These are phyloP conservation scores for Lepidurus apus DNA, from an alignment of 1,140 invertebrate species.

Conservation along the genomic window DNA sequence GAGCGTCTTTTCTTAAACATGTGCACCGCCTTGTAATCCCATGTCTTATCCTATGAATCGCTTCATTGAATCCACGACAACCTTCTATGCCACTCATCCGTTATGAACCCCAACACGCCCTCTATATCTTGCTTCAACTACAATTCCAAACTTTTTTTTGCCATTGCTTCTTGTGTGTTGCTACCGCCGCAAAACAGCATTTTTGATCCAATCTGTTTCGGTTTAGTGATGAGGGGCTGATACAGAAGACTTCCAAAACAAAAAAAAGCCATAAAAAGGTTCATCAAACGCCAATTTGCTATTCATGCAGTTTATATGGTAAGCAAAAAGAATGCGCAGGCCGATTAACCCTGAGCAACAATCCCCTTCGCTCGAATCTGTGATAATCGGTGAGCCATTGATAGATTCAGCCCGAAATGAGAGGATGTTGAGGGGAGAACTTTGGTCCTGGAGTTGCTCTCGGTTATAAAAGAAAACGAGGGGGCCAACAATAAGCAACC, in stretches of 20 bases:
- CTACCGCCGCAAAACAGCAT: neutral
- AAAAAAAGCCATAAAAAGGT: neutral
- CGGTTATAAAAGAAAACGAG: neutral
- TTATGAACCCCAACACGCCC: constrained; percentile 13
- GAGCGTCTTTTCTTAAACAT: constrained; percentile 14
- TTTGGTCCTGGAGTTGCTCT: constrained; percentile 12
- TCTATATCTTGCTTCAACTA: neutral
- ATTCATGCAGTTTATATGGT: neutral
- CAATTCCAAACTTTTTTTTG: neutral
- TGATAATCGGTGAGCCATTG: constrained; percentile 21
- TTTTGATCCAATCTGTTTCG: constrained; percentile 19
- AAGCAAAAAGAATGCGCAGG: neutral
- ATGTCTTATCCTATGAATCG: constrained; percentile 19
- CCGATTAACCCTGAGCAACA: constrained; percentile 13
- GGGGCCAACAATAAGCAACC: constrained; percentile 17
- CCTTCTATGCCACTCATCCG: constrained; percentile 21
- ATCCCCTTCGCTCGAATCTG: constrained; percentile 9
- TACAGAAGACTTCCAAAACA: neutral
- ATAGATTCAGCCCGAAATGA: neutral
- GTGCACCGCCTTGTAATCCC: constrained; percentile 17
- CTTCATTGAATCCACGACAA: neutral
- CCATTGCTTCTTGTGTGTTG: neutral
- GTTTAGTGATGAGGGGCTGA: constrained; percentile 16
- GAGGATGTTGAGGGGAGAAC: constrained; percentile 3
- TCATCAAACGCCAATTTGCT: constrained; percentile 14